phyloP scores from a whole-genome alignment of 2,797 vertebrate species.

The Bucorvus abyssinicus region DNA sequence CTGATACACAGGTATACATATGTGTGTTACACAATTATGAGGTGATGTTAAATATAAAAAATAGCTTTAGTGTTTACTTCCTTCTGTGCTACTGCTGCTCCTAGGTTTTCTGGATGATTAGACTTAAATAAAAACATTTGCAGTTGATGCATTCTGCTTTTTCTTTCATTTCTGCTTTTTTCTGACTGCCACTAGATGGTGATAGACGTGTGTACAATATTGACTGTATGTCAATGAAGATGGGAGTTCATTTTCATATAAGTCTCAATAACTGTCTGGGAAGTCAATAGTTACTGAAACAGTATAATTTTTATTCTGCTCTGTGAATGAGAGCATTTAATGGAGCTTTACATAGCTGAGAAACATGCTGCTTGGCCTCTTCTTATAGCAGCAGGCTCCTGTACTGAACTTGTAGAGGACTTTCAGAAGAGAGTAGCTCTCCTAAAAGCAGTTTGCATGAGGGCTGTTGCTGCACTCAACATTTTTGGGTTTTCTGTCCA shows the following conservation, averaged over 20 bases:
- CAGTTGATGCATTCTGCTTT: background rate
- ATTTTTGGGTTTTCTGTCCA: background rate
- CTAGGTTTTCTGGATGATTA: background rate
- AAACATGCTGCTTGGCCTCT: background rate
- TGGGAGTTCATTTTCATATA: background rate
- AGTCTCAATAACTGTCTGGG: background rate
- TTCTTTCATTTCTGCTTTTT: background rate
- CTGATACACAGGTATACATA: background rate
- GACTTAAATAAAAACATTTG: background rate
- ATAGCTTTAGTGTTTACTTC: background rate
- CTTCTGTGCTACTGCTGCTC: background rate
- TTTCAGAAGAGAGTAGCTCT: background rate
- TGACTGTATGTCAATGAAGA: background rate
- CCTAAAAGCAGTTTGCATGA: background rate
- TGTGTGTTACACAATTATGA: background rate
- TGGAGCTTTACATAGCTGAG: background rate
- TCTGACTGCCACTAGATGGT: conserved; percentile 64
- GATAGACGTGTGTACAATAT: conserved; percentile 43
- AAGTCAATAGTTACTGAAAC: background rate
- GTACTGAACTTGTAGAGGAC: background rate
- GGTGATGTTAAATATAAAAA: background rate
- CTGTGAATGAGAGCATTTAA: background rate
- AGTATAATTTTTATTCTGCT: background rate
- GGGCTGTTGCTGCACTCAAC: background rate
- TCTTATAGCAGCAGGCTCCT: background rate